Conservation (phyloP, 2,888 invertebrate genomes). For the Lasioglossum oenotherae region DNA sequence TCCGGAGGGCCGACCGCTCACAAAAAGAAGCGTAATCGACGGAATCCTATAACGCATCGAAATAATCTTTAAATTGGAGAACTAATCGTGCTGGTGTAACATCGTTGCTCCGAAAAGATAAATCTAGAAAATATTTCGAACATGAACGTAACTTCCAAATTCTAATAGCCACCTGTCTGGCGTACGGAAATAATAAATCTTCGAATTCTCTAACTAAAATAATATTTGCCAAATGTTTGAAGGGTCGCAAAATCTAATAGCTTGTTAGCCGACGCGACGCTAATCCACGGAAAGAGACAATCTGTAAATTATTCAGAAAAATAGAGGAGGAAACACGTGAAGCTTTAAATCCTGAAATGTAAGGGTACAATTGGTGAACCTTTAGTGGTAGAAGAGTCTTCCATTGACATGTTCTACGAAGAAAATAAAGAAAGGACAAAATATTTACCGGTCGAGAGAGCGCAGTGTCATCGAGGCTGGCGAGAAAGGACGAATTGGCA, state of each 20-base stretch:
- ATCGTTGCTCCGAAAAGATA: background rate
- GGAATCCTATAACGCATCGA: conserved; percentile 9
- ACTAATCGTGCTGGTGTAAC: background rate
- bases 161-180: background rate
- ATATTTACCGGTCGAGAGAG: conserved; percentile 33
- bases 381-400: background rate
- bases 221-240: background rate
- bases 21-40: background rate
- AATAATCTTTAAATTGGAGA: background rate
- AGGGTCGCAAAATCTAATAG: background rate
- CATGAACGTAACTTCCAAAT: background rate
- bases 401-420: conserved; percentile 10
- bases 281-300: background rate
- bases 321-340: background rate
- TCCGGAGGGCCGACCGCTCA: background rate
- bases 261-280: background rate
- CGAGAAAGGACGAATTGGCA: conserved; percentile 15
- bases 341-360: background rate
- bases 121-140: background rate
- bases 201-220: background rate
- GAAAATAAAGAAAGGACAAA: background rate
- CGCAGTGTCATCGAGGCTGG: conserved; percentile 6
- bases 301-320: background rate
- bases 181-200: background rate
- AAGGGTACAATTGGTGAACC: background rate